Evolutionary conservation across 2,113 vertebrate genomes (phyloP), one percentile per base, ranked within the genome.

Genomic region (Aphyosemion australe): DNA sequence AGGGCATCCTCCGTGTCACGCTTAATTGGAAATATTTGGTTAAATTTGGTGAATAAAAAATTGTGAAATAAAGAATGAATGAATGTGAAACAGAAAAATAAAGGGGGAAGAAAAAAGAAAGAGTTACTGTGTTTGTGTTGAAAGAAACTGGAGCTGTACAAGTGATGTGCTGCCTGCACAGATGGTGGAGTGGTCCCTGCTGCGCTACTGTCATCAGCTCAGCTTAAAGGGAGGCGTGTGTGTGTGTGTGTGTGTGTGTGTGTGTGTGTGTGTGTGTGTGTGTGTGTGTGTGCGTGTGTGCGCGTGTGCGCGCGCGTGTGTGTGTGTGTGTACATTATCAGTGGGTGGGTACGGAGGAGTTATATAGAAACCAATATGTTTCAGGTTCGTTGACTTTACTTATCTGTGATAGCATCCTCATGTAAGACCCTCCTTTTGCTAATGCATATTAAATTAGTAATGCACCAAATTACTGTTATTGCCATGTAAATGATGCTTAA

Each of bases 141-240:
- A 64, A 49, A 56, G 50, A 61, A 55, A 21, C 57, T 49, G 68
- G 52, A 69, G 49, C 67, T 39, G 76, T 82, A 58, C 83, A 78
- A 88, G 82, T 69, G 89, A 89, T 90, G 88, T 84, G 72, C 78
- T 81, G 84, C 87, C 85, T 86, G 90, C 91, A 89, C 92, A 93
- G 91, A 91, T 92, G 91, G 90, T 83, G 78, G 74, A 90, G 79
- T 76, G 66, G 86, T 90, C 81, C 91, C 89, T 84, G 88, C 89
- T 90, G 91, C 47, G 90, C 74, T 76, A 83, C 87, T 91, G 90
- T 90, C 90, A 90, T 86, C 79, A 52, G 50, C 87, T 85, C 75
- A 62, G 66, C 76, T 87, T 76, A 55, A 50, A 77, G 72, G 65
- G 78, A 68, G 83, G 72, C 69, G 74, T 58, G 64, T 32, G 56